These are phyloP conservation scores for Lynx canadensis DNA, from an alignment of 2,113 vertebrate genomes.

Conservation along the genomic window DNA sequence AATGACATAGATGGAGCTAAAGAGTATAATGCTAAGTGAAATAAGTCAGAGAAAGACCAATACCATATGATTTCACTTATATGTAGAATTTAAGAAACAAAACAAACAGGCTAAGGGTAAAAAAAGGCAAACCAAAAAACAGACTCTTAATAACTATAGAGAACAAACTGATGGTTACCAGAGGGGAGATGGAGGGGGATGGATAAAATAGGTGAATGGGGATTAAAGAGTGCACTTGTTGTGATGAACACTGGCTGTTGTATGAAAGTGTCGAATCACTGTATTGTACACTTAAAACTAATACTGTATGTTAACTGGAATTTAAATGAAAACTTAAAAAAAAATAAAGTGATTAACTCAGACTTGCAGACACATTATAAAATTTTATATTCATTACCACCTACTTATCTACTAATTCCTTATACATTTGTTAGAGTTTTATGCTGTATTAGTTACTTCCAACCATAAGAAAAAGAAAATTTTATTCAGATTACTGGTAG, in stretches of 20 bases:
- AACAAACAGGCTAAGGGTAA: neutral
- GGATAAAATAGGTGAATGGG: neutral
- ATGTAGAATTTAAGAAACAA: neutral
- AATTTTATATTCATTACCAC: conserved; percentile 18
- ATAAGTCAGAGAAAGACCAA: neutral
- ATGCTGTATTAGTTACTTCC: neutral
- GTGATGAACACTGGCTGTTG: neutral
- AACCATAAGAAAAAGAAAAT: neutral
- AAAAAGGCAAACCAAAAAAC: neutral
- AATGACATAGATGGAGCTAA: neutral
- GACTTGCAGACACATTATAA: neutral
- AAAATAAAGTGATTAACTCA: neutral
- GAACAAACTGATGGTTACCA: neutral
- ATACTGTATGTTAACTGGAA: neutral
- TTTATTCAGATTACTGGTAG: neutral
- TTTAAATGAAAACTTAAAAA: neutral
- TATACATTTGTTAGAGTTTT: neutral
- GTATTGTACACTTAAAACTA: neutral
- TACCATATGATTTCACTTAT: neutral
- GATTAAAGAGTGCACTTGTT: neutral
- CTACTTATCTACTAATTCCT: neutral
- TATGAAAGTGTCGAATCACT: neutral
- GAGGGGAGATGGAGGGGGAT: neutral
- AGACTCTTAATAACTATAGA: neutral
- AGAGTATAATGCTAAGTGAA: neutral